These are phyloP conservation scores for Hydrolagus affinis DNA, from an alignment of 2,113 vertebrate genomes.

Conservation along the genomic window DNA sequence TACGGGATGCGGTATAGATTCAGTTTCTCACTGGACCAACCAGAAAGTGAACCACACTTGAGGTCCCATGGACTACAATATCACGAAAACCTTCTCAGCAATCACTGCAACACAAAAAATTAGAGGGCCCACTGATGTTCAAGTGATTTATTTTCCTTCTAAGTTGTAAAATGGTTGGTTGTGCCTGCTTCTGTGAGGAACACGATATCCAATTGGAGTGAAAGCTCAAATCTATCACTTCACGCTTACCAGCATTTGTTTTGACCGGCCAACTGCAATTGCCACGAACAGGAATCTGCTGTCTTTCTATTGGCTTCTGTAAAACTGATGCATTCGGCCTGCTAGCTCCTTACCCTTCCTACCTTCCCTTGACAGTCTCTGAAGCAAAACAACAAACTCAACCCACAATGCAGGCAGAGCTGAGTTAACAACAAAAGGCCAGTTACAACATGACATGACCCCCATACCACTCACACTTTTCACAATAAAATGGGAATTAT, in stretches of 20 bases:
- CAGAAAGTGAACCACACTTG: neutral
- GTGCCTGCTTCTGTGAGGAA: neutral
- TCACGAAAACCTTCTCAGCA: neutral
- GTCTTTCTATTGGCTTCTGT: neutral
- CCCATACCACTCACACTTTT: neutral
- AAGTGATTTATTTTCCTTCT: neutral
- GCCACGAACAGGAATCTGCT: neutral
- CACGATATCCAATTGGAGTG: neutral
- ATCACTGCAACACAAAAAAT: neutral
- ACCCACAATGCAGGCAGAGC: neutral
- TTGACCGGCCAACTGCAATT: neutral
- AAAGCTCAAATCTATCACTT: neutral
- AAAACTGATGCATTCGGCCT: constrained; percentile 1
- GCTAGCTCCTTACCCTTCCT: constrained; percentile 7
- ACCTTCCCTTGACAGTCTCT: neutral
- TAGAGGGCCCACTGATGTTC: neutral
- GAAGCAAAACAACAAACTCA: neutral
- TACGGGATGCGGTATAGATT: neutral
- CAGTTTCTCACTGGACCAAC: neutral
- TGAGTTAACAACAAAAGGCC: too few species aligned
- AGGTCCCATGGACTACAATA: neutral
- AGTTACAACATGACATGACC: neutral
- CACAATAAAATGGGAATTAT: constrained; percentile 4
- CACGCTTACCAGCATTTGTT: neutral
- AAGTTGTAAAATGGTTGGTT: neutral